Base-by-base conservation (phyloP, 2,888 invertebrate genomes). In the Fragum whitleyi region DNA sequence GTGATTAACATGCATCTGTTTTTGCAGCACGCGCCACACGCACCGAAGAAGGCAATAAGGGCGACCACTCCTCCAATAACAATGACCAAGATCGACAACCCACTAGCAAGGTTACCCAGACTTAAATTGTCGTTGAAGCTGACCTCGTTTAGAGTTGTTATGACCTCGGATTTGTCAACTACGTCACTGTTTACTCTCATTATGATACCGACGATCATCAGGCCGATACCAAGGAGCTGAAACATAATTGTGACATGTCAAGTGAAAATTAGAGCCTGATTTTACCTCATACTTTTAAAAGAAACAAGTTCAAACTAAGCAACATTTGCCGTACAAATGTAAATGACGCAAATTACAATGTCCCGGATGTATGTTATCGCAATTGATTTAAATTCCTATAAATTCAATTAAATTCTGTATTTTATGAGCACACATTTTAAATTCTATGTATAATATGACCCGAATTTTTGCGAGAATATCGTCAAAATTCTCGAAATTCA, bases 1-100 rank as follows among this genome's bases (percentile, higher is more conserved):
- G 68, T 51, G 28, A 85, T 76, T 9, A 87, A 74, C 23, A 87
- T 23, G 51, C 85, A 85, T 21, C 77, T 75, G 74, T 76, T 80
- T 61, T 83, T 85, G 55, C 85, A 85, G 68, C 85, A 87, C 2
- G 87, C 85, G 7, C 87, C 87, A 42, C 77, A 78, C 5, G 73
- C 75, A 1, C 87, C 87, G 2, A 87, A 42, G 47, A 61, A 76
- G 5, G 87, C 72, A 16, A 87, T 68, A 26, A 85, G 21, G 28
- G 84, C 53, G 14, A 87, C 75, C 51, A 87, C 79, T 0, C 62
- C 77, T 11, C 87, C 87, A 2, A 83, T 67, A 28, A 75, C 71
- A 21, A 87, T 87, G 28, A 83, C 65, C 55, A 85, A 57, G 57
- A 85, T 83, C 19, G 85, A 81, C 19, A 87, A 72, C 19, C 81